Evolutionary conservation across 2,888 invertebrate species (phyloP).

Genomic region (Cetonia aurata): DNA sequence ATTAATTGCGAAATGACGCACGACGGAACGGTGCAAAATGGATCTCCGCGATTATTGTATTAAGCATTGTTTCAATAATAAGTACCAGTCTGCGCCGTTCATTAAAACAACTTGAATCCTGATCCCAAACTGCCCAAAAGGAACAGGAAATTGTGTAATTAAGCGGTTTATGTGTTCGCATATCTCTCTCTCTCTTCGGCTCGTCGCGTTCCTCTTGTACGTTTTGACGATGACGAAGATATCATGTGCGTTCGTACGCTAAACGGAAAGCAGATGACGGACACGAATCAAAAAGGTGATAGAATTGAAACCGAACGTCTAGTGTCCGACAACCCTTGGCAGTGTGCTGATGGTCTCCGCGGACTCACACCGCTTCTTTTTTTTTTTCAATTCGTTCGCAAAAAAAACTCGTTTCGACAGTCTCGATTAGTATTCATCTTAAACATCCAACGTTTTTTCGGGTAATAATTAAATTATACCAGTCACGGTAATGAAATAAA

Average conservation of each 20-base stretch:
- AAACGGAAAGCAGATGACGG: conserved; percentile 15
- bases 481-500: conserved; percentile 17
- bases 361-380: conserved; percentile 22
- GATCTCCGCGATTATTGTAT: conserved; percentile 27
- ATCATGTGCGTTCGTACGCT: conserved; percentile 9
- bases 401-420: conserved; percentile 1
- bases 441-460: conserved; percentile 1
- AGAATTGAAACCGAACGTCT: conserved; percentile 32
- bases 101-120: conserved; percentile 17
- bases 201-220: conserved; percentile 16
- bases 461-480: conserved; percentile 22
- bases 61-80: conserved; percentile 34
- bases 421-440: conserved; percentile 9
- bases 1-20: conserved; percentile 37
- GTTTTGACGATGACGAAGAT: conserved; percentile 22
- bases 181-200: conserved; percentile 16
- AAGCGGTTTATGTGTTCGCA: conserved; percentile 24
- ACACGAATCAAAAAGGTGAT: conserved; percentile 34
- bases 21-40: conserved; percentile 15
- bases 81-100: conserved; percentile 1
- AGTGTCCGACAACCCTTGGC: conserved; percentile 36
- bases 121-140: conserved; percentile 38
- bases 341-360: conserved; percentile 31
- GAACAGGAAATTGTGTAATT: conserved; percentile 42
- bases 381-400: conserved; percentile 7